Conservation (phyloP, 2,113 vertebrate species). For the Erythrolamprus reginae region DNA sequence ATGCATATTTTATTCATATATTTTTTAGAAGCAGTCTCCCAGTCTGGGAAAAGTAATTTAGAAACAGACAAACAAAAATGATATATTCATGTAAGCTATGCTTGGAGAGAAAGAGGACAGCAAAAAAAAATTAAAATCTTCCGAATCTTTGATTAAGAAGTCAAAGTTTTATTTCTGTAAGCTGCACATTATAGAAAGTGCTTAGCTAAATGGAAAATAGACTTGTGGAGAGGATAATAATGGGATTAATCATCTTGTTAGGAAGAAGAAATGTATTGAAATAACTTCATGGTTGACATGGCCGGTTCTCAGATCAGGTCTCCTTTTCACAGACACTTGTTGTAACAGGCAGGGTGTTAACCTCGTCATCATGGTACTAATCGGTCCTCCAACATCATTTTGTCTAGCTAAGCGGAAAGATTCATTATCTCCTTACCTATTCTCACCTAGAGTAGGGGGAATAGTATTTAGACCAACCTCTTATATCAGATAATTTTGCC, state of each 20-base stretch:
- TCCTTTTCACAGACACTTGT: constrained; percentile 63
- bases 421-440: constrained; percentile 47
- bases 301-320: constrained; percentile 57
- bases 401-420: constrained; percentile 59
- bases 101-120: background rate
- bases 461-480: constrained; percentile 50
- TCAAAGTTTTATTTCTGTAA: constrained; percentile 56
- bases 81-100: background rate
- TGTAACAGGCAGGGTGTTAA: constrained; percentile 63
- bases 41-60: background rate
- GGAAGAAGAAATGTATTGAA: constrained; percentile 53
- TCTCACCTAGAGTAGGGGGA: constrained; percentile 42
- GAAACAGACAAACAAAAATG: constrained; percentile 5
- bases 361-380: constrained; percentile 66
- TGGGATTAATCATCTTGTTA: constrained; percentile 61
- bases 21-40: background rate
- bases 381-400: constrained; percentile 65
- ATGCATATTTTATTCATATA: background rate
- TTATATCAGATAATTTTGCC: constrained; percentile 48
- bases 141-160: constrained; percentile 18
- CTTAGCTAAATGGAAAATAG: constrained; percentile 52
- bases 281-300: constrained; percentile 62
- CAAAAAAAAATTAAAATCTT: background rate
- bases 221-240: constrained; percentile 52
- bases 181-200: constrained; percentile 54